phyloP scores from a whole-genome alignment of 2,797 vertebrate species.

The Microhierax caerulescens region DNA sequence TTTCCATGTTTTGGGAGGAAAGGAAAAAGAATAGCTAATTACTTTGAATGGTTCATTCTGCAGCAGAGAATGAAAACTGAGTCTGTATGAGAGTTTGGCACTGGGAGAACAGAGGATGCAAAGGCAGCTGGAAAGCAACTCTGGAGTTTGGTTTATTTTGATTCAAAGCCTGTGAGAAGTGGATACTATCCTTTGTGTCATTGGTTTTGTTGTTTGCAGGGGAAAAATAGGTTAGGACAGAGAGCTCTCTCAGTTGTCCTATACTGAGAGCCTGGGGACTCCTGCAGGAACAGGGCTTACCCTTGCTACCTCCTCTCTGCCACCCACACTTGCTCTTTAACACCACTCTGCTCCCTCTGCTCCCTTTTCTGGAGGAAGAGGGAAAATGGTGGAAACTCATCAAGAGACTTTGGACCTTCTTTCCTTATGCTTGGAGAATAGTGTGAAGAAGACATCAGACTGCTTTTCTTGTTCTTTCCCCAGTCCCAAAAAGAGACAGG shows the following conservation, averaged over 20 bases:
- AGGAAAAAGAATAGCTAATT: conserved; percentile 39
- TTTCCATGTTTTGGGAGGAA: conserved; percentile 29
- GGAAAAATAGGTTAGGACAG: background rate
- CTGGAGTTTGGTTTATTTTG: background rate
- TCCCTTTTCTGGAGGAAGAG: background rate
- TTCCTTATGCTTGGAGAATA: background rate
- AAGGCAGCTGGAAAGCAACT: background rate
- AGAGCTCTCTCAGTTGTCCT: background rate
- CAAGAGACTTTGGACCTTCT: background rate
- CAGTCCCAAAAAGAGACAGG: background rate
- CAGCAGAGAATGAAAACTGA: background rate
- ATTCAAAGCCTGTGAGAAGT: background rate
- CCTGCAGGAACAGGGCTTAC: background rate
- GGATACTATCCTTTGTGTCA: background rate
- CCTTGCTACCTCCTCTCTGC: background rate
- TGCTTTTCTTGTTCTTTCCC: background rate
- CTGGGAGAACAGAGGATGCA: background rate
- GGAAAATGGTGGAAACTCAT: background rate
- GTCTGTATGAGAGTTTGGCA: background rate
- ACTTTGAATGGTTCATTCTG: conserved; percentile 17
- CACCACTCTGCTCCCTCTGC: background rate
- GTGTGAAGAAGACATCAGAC: accelerated
- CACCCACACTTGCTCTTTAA: background rate
- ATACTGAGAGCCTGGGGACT: background rate
- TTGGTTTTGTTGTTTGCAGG: background rate